These are phyloP conservation scores for Phrynocephalus guinanensis DNA, from an alignment of 2,797 vertebrate genomes.

Conservation along the genomic window DNA sequence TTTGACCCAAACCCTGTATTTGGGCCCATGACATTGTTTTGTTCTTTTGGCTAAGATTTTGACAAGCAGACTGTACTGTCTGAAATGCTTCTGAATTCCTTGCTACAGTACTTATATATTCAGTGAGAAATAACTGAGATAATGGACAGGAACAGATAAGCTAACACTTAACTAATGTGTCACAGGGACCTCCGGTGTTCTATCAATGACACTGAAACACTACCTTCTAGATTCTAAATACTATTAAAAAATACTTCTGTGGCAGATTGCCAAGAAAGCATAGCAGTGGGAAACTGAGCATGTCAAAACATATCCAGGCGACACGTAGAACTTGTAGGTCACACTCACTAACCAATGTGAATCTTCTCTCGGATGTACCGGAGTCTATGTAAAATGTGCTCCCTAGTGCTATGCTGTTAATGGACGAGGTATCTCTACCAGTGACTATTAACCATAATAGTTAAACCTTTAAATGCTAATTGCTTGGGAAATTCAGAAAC, in stretches of 20 bases:
- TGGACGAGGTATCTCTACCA: background rate
- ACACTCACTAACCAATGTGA: background rate
- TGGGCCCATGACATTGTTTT: conserved; percentile 49
- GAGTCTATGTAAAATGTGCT: background rate
- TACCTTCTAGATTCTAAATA: conserved; percentile 18
- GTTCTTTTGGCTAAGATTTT: conserved; percentile 55
- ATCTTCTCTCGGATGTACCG: background rate
- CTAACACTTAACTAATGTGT: background rate
- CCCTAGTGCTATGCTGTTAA: background rate
- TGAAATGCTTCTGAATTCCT: conserved; percentile 63
- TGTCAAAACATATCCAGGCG: conserved; percentile 22
- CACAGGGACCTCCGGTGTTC: background rate
- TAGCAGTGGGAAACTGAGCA: conserved; percentile 5
- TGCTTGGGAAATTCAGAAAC: background rate
- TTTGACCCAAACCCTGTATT: background rate
- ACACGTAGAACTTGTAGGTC: background rate
- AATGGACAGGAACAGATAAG: conserved; percentile 44
- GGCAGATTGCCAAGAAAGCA: conserved; percentile 19
- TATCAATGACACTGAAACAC: background rate
- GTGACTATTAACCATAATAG: background rate
- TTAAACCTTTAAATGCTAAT: background rate
- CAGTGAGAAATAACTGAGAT: conserved; percentile 1
- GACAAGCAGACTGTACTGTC: conserved; percentile 53
- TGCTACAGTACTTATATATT: background rate
- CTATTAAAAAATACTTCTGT: conserved; percentile 9